Evolutionary conservation across 2,797 vertebrate species (phyloP), one percentile per base, ranked within the genome.

Genomic region (Enteromius unitaeniatus): DNA sequence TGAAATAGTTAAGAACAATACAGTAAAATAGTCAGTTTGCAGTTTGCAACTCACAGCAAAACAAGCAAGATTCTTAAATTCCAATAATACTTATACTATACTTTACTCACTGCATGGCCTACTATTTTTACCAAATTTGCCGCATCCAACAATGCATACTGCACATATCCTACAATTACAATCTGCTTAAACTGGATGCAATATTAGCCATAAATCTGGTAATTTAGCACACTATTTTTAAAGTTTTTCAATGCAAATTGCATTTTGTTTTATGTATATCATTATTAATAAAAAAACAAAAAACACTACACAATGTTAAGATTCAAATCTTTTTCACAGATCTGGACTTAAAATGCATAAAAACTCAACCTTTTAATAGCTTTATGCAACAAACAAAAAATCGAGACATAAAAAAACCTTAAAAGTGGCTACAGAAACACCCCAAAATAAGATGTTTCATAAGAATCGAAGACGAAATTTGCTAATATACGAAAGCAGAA

Each of bases 301-400:
- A 77, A 7, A 42, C 26, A 67, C 40, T 51, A 34, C n/a, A 53
- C 49, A 4, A 62, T 58, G 49, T 75, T n/a, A 80, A 53, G 72
- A 53, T 6, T 34, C 28, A 1, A 21, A 13, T 34, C 28, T 73
- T 51, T 21, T 21, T 51, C 2, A 21, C 11, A 0, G 0, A 31
- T 51, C 31, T 73, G 45, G 13, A 47, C 31, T 11, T 19, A 17
- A 8, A 45, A 45, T 47, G 13, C 40, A 70, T 34, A 13, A 55
- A 53, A 74, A 53, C 0, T 53, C 5, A 73, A 49, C 8, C 2
- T 51, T 31, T 26, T 26, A 73, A 31, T 4, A 42, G 2, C 67
- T 45, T 45, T 11, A 42, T 2, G 13, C 19, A 10, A 21, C 10
- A 10, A 31, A 28, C 10, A 19, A 6, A 14, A 17, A 28, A 49